phyloP scores from a whole-genome alignment of 2,888 invertebrate genomes.

The Apantesis nais region DNA sequence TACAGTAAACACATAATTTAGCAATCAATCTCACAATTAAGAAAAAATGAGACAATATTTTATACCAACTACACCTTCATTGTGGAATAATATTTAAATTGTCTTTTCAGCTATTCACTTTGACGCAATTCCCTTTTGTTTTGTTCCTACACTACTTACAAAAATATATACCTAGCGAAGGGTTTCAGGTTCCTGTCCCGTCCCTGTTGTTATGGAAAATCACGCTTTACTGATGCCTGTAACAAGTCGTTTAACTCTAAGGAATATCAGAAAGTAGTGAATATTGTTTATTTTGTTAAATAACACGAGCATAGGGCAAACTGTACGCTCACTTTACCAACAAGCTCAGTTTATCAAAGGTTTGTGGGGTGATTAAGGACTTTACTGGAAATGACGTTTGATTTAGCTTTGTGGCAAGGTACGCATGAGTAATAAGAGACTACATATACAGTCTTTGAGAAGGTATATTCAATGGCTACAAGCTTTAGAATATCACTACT shows the following conservation, averaged over 20 bases:
- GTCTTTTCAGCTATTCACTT: not conserved
- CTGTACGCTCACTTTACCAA: slow-evolving; percentile 34
- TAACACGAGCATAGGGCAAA: slow-evolving; percentile 17
- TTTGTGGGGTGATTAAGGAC: slow-evolving; percentile 67
- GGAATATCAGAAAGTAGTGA: not conserved
- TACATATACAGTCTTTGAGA: slow-evolving; percentile 13
- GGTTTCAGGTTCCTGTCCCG: not conserved
- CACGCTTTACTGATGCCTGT: not conserved
- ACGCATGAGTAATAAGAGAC: slow-evolving; percentile 39
- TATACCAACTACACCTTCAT: not conserved
- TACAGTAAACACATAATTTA: too few relatives aligned
- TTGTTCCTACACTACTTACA: not conserved
- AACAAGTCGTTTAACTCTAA: not conserved
- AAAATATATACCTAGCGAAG: not conserved
- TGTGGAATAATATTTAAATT: not conserved
- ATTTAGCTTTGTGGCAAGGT: slow-evolving; percentile 66
- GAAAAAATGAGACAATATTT: not conserved
- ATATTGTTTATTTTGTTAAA: slow-evolving; percentile 16
- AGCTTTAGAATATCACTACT: slow-evolving; percentile 1
- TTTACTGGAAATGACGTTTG: slow-evolving; percentile 72
- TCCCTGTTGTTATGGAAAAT: not conserved
- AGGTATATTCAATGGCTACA: slow-evolving; percentile 23
- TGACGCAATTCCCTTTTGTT: not conserved
- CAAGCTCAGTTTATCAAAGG: slow-evolving; percentile 69
- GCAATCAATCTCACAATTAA: not conserved